Base-by-base conservation (phyloP, 2,113 vertebrate species). In the Nestor notabilis region DNA sequence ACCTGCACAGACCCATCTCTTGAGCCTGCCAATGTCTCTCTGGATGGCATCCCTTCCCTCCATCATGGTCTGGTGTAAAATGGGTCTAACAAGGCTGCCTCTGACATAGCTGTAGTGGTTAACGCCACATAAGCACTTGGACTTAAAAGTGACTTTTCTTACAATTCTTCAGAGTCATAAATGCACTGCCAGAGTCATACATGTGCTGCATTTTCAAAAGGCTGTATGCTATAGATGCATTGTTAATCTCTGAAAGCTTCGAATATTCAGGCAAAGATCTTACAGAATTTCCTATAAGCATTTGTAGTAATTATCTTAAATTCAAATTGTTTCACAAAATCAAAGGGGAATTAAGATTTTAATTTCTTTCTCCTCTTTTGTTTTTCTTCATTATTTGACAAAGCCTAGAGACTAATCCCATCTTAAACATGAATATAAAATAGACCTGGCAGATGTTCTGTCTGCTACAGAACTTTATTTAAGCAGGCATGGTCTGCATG, bases 391-490 rank as follows among this genome's bases (percentile, higher is more conserved):
- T 96, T 96, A 96, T 97, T 97, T 96, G 87, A 91, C 77, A 94
- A 97, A 95, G 85, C 87, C 95, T 95, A 90, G 87, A 95, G 91
- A 91, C 60, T 96, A 98, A 98, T 97, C 95, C 87, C 77, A 94
- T 93, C 58, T 96, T 96, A 95, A 96, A 97, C 83, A 96, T 95
- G 95, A 96, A 97, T 97, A 83, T 97, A 95, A 95, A 97, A 93
- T 81, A 95, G 87, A 79, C 65, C 55, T 94, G 80, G 86, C 94
- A 97, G 96, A 96, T 97, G 89, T 96, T 96, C 94, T 80, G 85
- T 95, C 93, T 97, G 85, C 89, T 96, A 61, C 1, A 44, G 75
- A 97, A 96, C 93, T 96, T 96, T 81, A 77, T 92, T 95, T 93
- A 89, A 91, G 82, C 76, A 89, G 95, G 87, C 92, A 91, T 29